phyloP scores from a whole-genome alignment of 1,140 invertebrate genomes.

The Panagrolaimus sp. region DNA sequence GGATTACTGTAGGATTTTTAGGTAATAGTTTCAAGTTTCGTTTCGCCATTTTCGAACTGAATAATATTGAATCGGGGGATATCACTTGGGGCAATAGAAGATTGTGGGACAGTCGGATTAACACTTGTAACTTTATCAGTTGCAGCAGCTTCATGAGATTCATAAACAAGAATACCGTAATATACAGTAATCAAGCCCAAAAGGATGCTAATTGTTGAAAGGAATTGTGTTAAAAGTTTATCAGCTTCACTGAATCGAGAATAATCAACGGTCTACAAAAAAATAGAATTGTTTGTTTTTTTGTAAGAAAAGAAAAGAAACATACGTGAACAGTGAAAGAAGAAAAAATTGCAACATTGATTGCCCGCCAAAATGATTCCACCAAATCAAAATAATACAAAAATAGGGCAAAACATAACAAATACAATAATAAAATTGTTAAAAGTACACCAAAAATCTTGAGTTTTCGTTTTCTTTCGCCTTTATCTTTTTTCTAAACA shows the following conservation, averaged over 20 bases:
- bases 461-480: no score
- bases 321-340: constrained; percentile 1
- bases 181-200: not conserved
- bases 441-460: not conserved
- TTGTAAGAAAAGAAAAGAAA: not conserved
- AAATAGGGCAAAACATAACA: not conserved
- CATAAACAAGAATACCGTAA: not conserved
- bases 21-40: constrained; percentile 7
- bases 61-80: not conserved
- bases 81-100: not conserved
- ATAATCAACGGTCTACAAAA: not conserved
- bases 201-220: not conserved
- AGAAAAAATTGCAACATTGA: not conserved
- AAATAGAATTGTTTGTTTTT: not conserved
- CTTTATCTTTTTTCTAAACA: no score
- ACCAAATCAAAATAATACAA: not conserved
- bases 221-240: constrained; percentile 1
- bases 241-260: not conserved
- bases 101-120: not conserved
- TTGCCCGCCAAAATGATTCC: not conserved
- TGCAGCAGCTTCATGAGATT: not conserved
- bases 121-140: not conserved
- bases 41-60: not conserved
- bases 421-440: not conserved
- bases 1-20: no score